Evolutionary conservation across 2,113 vertebrate species (phyloP).

Genomic region (Seriola dumerili): DNA sequence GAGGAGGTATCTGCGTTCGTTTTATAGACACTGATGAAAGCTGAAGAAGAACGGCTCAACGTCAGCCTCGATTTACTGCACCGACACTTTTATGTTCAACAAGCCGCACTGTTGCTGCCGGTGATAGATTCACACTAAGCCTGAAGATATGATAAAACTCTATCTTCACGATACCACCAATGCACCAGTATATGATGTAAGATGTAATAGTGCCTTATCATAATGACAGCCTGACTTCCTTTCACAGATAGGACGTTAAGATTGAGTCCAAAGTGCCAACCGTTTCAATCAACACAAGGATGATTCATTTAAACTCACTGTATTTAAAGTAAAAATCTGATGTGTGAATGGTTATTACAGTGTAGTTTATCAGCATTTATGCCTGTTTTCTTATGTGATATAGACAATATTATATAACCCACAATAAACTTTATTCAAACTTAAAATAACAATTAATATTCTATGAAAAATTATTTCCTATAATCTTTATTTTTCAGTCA

Average conservation of each 20-base stretch:
- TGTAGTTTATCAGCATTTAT: conserved; percentile 7
- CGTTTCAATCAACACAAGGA: not conserved
- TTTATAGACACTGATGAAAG: conserved; percentile 22
- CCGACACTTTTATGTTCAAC: conserved; percentile 4
- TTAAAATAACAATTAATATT: conserved; percentile 16
- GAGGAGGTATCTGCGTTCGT: conserved; percentile 78
- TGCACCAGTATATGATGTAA: conserved; percentile 4
- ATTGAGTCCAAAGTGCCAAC: not conserved
- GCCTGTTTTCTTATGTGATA: conserved; percentile 22
- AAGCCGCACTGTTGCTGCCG: conserved; percentile 39
- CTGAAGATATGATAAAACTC: conserved; percentile 33
- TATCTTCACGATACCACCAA: conserved; percentile 38
- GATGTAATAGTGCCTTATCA: conserved; percentile 49
- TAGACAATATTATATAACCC: conserved; percentile 13
- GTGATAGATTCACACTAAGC: conserved; percentile 23
- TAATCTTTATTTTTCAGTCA: conserved; percentile 2
- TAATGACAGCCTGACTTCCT: not conserved
- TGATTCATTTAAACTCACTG: conserved; percentile 3
- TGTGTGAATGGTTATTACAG: conserved; percentile 11
- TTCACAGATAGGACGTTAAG: not conserved
- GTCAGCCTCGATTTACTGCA: conserved; percentile 2
- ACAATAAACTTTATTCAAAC: conserved; percentile 21
- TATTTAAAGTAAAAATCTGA: conserved; percentile 1
- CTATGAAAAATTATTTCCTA: conserved; percentile 18
- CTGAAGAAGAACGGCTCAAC: conserved; percentile 13